Evolutionary conservation across 1,140 invertebrate genomes (phyloP).

Genomic region (Ditylenchus dipsaci): DNA sequence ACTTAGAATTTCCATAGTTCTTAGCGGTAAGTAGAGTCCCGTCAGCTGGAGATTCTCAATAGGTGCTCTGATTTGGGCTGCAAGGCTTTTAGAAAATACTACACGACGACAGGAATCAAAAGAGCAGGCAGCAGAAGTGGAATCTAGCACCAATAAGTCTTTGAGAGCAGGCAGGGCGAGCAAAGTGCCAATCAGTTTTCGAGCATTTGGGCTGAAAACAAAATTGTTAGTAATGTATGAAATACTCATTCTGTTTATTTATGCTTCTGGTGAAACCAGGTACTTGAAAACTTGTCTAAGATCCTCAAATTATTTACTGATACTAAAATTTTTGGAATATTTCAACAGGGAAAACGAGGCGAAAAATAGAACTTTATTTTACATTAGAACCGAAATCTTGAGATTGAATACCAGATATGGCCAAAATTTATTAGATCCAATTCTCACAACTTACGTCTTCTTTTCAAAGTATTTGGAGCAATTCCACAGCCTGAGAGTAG

Average conservation of each 20-base stretch:
- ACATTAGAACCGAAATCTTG: no score
- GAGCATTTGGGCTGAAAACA: slow-evolving; percentile 15
- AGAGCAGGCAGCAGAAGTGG: slow-evolving; percentile 4
- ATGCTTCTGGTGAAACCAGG: neutral
- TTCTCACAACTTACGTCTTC: slow-evolving; percentile 24
- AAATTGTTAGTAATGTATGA: neutral
- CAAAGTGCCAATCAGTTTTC: slow-evolving; percentile 10
- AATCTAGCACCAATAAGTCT: slow-evolving; percentile 29
- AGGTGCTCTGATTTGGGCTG: slow-evolving; percentile 14
- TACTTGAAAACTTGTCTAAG: no score
- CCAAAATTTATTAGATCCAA: no score
- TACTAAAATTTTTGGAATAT: no score
- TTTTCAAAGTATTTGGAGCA: slow-evolving; percentile 29
- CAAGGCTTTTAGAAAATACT: slow-evolving; percentile 27
- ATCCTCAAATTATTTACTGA: no score
- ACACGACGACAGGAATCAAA: slow-evolving; percentile 11
- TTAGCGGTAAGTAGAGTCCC: slow-evolving; percentile 30
- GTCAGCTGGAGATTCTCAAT: slow-evolving; percentile 22
- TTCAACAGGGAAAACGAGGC: no score
- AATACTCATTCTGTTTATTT: slow-evolving; percentile 6
- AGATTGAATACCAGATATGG: no score
- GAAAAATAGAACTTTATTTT: no score
- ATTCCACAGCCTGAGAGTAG: slow-evolving; percentile 32
- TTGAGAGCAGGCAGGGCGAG: slow-evolving; percentile 19
- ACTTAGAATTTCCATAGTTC: slow-evolving; percentile 21